A percentile compares a stretch with the other conserved stretches of the same genome.
Conservation (phyloP, 1,140 invertebrate species). For the Lasioglossum baleicum region DNA sequence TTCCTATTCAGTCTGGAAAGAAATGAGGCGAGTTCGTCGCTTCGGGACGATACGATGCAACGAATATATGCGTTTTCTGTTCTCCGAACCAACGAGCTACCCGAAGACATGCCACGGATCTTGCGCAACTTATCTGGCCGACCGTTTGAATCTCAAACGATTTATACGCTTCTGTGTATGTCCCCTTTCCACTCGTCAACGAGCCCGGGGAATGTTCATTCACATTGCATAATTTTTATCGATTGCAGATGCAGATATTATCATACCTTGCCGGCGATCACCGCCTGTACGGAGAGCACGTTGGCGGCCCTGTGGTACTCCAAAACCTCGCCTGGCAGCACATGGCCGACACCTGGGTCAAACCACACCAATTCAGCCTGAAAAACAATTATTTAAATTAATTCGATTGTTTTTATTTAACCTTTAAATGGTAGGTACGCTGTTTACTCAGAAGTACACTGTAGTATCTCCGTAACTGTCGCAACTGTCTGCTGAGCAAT, state of each 20-base stretch:
- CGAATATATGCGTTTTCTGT: no score
- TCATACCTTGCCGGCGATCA: conserved; percentile 92
- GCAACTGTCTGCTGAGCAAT: no score
- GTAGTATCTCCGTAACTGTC: no score
- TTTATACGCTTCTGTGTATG: background rate
- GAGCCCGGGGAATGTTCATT: background rate
- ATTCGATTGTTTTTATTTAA: no score
- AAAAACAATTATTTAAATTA: conserved; percentile 47
- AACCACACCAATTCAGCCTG: conserved; percentile 94
- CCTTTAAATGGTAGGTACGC: no score
- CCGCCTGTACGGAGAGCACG: conserved; percentile 92
- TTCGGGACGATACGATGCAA: background rate
- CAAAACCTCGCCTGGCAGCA: conserved; percentile 92
- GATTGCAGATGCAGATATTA: background rate
- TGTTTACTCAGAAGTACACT: no score
- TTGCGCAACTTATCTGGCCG: conserved; percentile 27
- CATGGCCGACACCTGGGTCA: conserved; percentile 92
- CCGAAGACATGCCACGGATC: background rate
- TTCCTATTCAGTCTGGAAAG: conserved; percentile 10
- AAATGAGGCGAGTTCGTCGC: background rate
- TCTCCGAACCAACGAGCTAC: no score
- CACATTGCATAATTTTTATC: background rate
- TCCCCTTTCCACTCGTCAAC: background rate
- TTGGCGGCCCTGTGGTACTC: conserved; percentile 93
- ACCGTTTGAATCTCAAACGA: conserved; percentile 22